Evolutionary conservation across 2,888 invertebrate species (phyloP).

Genomic region (Callimorpha dominula): DNA sequence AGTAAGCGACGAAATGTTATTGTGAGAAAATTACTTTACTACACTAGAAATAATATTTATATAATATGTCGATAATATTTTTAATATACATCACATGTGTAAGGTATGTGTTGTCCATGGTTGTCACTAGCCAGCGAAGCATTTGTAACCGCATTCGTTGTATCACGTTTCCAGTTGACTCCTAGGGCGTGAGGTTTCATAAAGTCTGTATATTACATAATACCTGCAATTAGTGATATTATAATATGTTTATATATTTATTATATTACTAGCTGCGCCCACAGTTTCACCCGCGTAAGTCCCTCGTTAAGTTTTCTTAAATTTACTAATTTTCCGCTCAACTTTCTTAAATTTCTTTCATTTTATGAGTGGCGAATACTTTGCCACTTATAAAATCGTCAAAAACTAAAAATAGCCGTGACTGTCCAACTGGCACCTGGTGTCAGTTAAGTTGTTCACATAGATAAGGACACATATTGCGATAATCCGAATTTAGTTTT

Average conservation of each 20-base stretch:
- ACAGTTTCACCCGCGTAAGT: too few species aligned
- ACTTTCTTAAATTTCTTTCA: too few species aligned
- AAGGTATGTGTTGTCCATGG: background rate
- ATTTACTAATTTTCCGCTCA: too few species aligned
- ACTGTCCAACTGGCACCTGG: slow-evolving; percentile 5
- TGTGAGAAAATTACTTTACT: too few species aligned
- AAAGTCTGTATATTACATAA: slow-evolving; percentile 28
- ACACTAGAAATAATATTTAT: too few species aligned
- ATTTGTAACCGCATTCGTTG: slow-evolving; percentile 54
- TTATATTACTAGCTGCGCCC: slow-evolving; percentile 8
- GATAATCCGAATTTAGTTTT: background rate
- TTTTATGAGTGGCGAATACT: too few species aligned
- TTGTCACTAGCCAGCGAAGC: slow-evolving; percentile 38
- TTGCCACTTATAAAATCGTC: too few species aligned
- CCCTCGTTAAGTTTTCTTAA: too few species aligned
- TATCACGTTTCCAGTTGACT: slow-evolving; percentile 49
- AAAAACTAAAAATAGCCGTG: too few species aligned
- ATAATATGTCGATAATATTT: too few species aligned
- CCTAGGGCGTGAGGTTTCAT: slow-evolving; percentile 47
- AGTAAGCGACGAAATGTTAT: too few species aligned
- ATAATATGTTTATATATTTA: too few species aligned
- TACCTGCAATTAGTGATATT: slow-evolving; percentile 9
- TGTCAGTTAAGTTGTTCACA: slow-evolving; percentile 24
- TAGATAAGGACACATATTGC: slow-evolving; percentile 27
- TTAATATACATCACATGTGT: background rate